These are phyloP conservation scores for Neomicropteryx cornuta DNA, from an alignment of 1,140 invertebrate genomes.

Conservation along the genomic window DNA sequence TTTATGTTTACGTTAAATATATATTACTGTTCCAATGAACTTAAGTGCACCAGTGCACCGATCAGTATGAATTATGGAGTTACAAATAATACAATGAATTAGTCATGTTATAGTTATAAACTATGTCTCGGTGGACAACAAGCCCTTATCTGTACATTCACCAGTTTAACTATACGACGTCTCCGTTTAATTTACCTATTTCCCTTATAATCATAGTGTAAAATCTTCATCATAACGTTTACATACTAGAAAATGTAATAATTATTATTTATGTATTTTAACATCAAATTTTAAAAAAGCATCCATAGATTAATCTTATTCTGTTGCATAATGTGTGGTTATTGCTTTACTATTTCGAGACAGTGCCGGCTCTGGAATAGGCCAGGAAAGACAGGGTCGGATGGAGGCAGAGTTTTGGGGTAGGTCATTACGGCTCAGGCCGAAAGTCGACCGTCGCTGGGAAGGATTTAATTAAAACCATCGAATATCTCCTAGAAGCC, in stretches of 20 bases:
- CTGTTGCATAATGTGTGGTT: conserved; percentile 40
- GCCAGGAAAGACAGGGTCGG: conserved; percentile 18
- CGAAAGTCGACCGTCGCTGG: no score
- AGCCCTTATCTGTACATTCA: conserved; percentile 40
- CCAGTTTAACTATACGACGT: no score
- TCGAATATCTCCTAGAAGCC: no score
- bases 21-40: conserved; percentile 43
- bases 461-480: no score
- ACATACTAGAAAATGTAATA: no score
- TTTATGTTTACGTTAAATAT: conserved; percentile 33
- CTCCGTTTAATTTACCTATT: no score
- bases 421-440: no score
- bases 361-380: conserved; percentile 22
- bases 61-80: conserved; percentile 14
- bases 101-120: no score
- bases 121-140: conserved; percentile 19
- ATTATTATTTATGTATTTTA: conserved; percentile 13
- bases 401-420: no score
- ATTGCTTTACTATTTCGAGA: conserved; percentile 43
- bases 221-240: conserved; percentile 16
- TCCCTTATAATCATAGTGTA: conserved; percentile 12
- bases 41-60: conserved; percentile 40
- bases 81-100: conserved; percentile 9
- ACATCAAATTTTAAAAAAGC: conserved; percentile 24
- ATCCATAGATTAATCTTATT: no score